These are phyloP conservation scores for Ophraella communa DNA, from an alignment of 2,888 invertebrate genomes.

Conservation along the genomic window DNA sequence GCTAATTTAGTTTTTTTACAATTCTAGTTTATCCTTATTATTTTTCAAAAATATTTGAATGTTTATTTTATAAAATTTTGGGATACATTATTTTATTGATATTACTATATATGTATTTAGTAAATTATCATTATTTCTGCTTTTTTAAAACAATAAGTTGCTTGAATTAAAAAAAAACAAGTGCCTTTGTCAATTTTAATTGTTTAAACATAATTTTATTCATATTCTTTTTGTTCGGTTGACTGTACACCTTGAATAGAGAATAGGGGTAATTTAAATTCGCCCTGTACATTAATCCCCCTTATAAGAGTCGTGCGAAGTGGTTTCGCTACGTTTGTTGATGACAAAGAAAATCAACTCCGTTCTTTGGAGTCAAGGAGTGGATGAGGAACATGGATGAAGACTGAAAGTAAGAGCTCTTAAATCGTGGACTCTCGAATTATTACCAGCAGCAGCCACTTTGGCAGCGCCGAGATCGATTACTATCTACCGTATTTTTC, in stretches of 20 bases:
- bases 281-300: slow-evolving; percentile 5
- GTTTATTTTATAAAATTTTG: no score
- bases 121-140: no score
- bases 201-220: neutral
- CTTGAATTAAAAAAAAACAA: no score
- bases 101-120: no score
- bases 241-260: neutral
- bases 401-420: slow-evolving; percentile 32
- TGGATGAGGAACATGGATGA: slow-evolving; percentile 3
- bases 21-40: no score
- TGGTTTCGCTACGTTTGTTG: slow-evolving; percentile 24
- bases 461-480: neutral
- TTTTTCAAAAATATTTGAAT: no score
- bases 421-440: slow-evolving; percentile 17
- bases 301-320: neutral
- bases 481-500: neutral
- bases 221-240: neutral
- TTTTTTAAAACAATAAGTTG: no score
- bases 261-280: neutral
- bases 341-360: slow-evolving; percentile 29
- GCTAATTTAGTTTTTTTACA: no score
- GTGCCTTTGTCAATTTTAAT: no score
- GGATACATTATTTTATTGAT: no score
- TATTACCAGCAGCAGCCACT: slow-evolving; percentile 14
- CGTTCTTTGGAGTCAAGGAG: slow-evolving; percentile 28